phyloP scores from a whole-genome alignment of 2,113 vertebrate genomes.

The Drymodes brunneopygia region DNA sequence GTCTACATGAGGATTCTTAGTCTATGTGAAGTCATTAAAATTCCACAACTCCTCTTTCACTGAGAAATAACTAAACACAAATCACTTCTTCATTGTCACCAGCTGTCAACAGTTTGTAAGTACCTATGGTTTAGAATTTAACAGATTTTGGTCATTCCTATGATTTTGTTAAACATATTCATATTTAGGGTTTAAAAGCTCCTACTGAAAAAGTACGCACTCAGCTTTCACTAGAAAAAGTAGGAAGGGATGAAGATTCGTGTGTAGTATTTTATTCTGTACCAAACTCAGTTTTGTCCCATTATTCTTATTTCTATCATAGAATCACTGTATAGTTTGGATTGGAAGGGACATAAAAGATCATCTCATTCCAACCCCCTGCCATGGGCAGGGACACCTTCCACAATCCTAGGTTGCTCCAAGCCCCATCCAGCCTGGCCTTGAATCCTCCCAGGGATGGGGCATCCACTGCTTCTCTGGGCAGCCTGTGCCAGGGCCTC shows the following conservation, averaged over 20 bases:
- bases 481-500: not conserved
- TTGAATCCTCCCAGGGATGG: not conserved
- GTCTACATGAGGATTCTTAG: not conserved
- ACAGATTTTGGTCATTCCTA: not conserved
- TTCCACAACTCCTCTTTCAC: not conserved
- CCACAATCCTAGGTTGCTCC: not conserved
- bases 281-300: not conserved
- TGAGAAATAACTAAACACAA: not conserved
- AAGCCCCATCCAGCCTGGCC: not conserved
- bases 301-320: not conserved
- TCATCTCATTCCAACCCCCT: accelerated
- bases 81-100: not conserved
- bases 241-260: not conserved
- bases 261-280: not conserved
- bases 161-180: not conserved
- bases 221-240: not conserved
- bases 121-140: not conserved
- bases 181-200: not conserved
- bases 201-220: not conserved
- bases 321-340: not conserved
- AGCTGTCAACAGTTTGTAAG: not conserved
- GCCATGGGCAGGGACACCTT: not conserved
- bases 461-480: not conserved
- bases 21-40: not conserved
- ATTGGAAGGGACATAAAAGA: not conserved